Evolutionary conservation across 2,888 invertebrate genomes (phyloP).

Genomic region (Stenodema calcarata): DNA sequence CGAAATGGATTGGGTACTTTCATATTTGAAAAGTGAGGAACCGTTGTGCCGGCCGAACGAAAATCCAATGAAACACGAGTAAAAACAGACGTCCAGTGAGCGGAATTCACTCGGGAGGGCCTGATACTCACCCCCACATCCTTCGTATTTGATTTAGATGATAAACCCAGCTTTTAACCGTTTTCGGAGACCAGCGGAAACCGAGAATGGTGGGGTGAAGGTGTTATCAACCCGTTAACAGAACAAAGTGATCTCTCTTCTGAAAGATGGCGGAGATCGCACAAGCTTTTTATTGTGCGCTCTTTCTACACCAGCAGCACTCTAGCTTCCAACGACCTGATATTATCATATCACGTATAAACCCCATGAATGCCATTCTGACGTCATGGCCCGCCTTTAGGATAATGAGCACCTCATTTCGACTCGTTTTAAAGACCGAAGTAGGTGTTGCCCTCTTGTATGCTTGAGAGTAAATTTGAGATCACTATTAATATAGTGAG

Average conservation of each 20-base stretch:
- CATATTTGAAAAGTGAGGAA: not conserved
- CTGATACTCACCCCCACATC: not conserved
- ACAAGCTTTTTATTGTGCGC: not conserved
- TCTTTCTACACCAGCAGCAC: not conserved
- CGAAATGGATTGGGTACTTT: too few species aligned
- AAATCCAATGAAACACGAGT: not conserved
- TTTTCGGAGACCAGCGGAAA: not conserved
- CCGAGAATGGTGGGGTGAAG: not conserved
- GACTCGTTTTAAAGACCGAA: not conserved
- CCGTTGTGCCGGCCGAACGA: not conserved
- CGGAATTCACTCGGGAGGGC: not conserved
- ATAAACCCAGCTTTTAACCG: not conserved
- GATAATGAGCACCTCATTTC: not conserved
- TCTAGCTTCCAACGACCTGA: not conserved
- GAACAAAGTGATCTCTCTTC: not conserved
- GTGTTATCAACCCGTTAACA: not conserved
- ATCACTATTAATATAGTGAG: too few species aligned
- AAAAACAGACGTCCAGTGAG: not conserved
- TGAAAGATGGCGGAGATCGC: not conserved
- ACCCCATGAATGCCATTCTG: not conserved
- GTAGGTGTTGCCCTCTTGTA: not conserved
- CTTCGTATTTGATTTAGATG: not conserved
- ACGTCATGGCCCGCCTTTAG: not conserved
- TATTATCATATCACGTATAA: not conserved
- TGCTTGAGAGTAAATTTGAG: not conserved